Percentiles rank a stretch among this genome's conserved stretches.
Evolutionary conservation across 1,140 invertebrate genomes (phyloP).

Genomic region (Gryon sp.): DNA sequence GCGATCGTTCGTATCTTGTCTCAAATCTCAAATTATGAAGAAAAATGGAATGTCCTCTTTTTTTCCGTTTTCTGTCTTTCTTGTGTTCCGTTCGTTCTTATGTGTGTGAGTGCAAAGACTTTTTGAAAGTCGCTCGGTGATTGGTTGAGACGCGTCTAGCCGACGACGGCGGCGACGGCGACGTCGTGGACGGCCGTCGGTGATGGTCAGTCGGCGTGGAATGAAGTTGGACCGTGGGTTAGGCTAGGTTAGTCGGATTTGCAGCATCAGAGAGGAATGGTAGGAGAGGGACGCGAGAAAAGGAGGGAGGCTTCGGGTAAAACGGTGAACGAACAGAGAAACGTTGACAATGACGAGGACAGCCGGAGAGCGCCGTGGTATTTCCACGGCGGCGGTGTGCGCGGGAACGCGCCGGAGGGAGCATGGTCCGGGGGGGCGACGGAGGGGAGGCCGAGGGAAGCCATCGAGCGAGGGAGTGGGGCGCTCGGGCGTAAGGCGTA

Average conservation of each 20-base stretch:
- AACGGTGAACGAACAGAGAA: constrained; percentile 63
- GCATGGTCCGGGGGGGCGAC: constrained; percentile 49
- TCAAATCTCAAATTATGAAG: too few species aligned
- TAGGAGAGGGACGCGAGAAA: constrained; percentile 59
- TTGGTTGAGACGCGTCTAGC: constrained; percentile 49
- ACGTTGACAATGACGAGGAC: constrained; percentile 53
- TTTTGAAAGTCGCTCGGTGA: constrained; percentile 11
- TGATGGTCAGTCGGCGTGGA: constrained; percentile 80
- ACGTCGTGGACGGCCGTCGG: constrained; percentile 77
- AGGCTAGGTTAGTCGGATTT: constrained; percentile 76
- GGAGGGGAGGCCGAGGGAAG: constrained; percentile 31
- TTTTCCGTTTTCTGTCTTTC: too few species aligned
- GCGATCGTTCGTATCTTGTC: too few species aligned
- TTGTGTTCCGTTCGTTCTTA: too few species aligned
- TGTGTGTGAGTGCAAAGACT: too few species aligned
- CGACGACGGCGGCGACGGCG: constrained; percentile 63
- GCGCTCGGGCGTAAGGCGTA: constrained; percentile 72
- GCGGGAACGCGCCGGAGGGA: too few species aligned
- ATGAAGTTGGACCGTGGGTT: constrained; percentile 78
- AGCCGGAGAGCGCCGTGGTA: constrained; percentile 56
- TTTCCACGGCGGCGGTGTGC: constrained; percentile 55
- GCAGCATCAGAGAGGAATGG: constrained; percentile 73
- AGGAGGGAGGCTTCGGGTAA: constrained; percentile 61
- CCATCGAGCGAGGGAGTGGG: constrained; percentile 53
- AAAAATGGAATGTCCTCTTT: too few species aligned